phyloP scores from a whole-genome alignment of 2,888 invertebrate species.

The Ischnus inquisitorius region DNA sequence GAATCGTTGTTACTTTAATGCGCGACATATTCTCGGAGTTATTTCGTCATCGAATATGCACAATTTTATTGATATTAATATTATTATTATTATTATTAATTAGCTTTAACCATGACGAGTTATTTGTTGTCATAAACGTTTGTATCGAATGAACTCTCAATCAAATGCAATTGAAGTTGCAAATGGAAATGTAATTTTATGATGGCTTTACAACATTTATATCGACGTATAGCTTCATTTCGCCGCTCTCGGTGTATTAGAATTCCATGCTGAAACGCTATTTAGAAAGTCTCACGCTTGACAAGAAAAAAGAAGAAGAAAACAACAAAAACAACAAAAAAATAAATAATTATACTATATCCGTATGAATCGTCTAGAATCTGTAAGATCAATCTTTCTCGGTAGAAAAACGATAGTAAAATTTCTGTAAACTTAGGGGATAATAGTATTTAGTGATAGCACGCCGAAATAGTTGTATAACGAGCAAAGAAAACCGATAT shows the following conservation, averaged over 20 bases:
- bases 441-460: slow-evolving; percentile 14
- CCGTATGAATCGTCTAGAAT: not conserved
- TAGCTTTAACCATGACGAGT: not conserved
- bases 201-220: slow-evolving; percentile 50
- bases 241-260: not conserved
- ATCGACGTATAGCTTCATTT: slow-evolving; percentile 20
- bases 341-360: no score
- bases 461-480: slow-evolving; percentile 40
- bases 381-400: slow-evolving; percentile 44
- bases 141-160: slow-evolving; percentile 16
- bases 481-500: slow-evolving; percentile 1
- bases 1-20: slow-evolving; percentile 45
- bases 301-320: not conserved
- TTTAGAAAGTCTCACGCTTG: slow-evolving; percentile 12
- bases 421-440: slow-evolving; percentile 4
- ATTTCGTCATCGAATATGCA: slow-evolving; percentile 22
- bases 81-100: not conserved
- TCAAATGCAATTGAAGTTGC: slow-evolving; percentile 29
- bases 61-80: not conserved
- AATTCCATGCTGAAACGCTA: not conserved
- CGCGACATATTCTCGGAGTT: slow-evolving; percentile 8
- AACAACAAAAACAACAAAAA: not conserved
- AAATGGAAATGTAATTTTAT: slow-evolving; percentile 21
- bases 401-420: slow-evolving; percentile 32
- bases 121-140: slow-evolving; percentile 8